Evolutionary conservation across 2,797 vertebrate genomes (phyloP).

Genomic region (Argyrosomus regius): DNA sequence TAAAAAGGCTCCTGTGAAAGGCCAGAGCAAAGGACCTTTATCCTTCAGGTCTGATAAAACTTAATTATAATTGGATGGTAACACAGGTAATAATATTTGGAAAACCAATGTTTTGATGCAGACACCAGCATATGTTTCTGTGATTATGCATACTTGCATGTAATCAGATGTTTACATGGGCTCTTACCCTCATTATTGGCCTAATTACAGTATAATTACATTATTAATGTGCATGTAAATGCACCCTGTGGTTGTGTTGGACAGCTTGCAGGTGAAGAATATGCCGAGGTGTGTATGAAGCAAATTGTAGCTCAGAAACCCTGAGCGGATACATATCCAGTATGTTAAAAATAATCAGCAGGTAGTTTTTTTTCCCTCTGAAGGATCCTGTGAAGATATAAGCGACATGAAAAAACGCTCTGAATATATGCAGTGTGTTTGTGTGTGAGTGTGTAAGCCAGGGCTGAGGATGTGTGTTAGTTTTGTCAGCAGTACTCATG

Average conservation of each 20-base stretch:
- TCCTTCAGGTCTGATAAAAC: background rate
- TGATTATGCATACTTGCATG: slow-evolving; percentile 10
- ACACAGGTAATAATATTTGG: background rate
- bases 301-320: slow-evolving; percentile 3
- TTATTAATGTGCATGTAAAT: slow-evolving; percentile 38
- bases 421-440: slow-evolving; percentile 7
- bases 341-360: slow-evolving; percentile 13
- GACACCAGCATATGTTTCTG: background rate
- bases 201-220: slow-evolving; percentile 45
- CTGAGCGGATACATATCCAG: background rate
- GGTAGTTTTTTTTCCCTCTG: slow-evolving; percentile 6
- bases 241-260: slow-evolving; percentile 8
- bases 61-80: background rate
- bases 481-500: slow-evolving; percentile 50
- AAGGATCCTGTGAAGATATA: background rate
- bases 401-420: background rate
- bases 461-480: slow-evolving; percentile 29
- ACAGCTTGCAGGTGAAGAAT: slow-evolving; percentile 21
- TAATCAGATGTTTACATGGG: slow-evolving; percentile 54
- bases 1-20: background rate
- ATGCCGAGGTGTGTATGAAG: slow-evolving; percentile 8
- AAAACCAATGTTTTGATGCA: background rate
- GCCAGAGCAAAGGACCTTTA: background rate
- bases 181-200: slow-evolving; percentile 41
- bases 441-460: slow-evolving; percentile 14